phyloP scores from a whole-genome alignment of 2,888 invertebrate genomes.

The Stratiomys singularior region DNA sequence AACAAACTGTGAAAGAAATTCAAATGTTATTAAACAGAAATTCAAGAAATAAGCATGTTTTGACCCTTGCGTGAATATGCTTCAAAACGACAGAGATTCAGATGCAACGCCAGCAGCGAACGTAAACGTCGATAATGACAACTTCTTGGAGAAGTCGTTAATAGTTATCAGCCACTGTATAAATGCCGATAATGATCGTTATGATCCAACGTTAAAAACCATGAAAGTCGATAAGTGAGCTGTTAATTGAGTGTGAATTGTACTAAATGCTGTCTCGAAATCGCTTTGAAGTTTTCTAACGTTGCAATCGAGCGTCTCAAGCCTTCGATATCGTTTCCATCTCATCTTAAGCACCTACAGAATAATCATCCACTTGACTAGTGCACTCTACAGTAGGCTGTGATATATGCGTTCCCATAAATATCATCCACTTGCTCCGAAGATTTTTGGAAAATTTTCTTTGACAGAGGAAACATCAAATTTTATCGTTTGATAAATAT shows the following conservation, averaged over 20 bases:
- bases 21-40: conserved; percentile 35
- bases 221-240: conserved; percentile 43
- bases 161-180: conserved; percentile 28
- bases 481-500: conserved; percentile 65
- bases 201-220: conserved; percentile 43
- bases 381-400: conserved; percentile 16
- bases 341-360: neutral
- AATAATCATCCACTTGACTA: conserved; percentile 14
- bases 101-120: neutral
- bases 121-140: conserved; percentile 22
- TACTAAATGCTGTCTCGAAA: conserved; percentile 37
- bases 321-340: neutral
- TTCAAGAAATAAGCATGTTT: neutral
- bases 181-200: conserved; percentile 43
- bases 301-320: neutral
- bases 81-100: neutral
- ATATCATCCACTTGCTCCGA: conserved; percentile 10
- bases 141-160: conserved; percentile 28
- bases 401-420: conserved; percentile 40
- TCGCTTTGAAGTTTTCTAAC: conserved; percentile 34
- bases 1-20: neutral
- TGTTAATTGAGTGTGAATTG: conserved; percentile 46
- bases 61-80: neutral
- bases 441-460: conserved; percentile 53
- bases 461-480: conserved; percentile 62